Evolutionary conservation across 2,113 vertebrate genomes (phyloP), one percentile per base, ranked within the genome.

Genomic region (Pygoscelis adeliae): DNA sequence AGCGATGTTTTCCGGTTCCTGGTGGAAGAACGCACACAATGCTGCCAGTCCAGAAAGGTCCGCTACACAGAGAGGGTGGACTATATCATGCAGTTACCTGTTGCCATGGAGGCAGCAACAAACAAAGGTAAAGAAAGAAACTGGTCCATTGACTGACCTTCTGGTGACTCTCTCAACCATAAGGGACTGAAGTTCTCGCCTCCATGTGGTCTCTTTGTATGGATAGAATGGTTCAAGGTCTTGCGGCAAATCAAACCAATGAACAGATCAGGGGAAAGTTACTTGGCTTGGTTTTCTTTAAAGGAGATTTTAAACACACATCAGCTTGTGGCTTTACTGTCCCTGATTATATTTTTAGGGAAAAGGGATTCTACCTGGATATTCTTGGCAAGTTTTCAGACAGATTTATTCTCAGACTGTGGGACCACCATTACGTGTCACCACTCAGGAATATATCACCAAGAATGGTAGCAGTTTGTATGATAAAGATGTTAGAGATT

Each of bases 1-100:
- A 99, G 99, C 2, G 99, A 99, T 5, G 99, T 99, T 62, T 99
- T 99, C 94, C 98, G 99, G 38, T 99, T 99, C 98, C 97, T 99
- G 97, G 99, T 99, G 96, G 99, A 99, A 97, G 99, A 99, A 87
- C 98, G 99, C 26, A 97, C 98, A 10, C 99, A 99, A 96, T 99
- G 99, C 97, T 99, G 99, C 97, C 99, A 99, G 98, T 98, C 98
- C 52, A 97, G 99, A 27, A 99, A 99, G 91, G 99, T 99, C 73
- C 99, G 99, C 83, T 99, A 99, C 97, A 98, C 98, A 0, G 98
- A 99, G 95, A 98, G 99, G 91, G 99, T 99, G 25, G 99, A 99
- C 95, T 99, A 99, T 87, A 98, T 99, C 98, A 99, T 99, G 98
- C 99, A 99, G 97, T 83, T 99, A 49, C 99, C 99, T 10, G 98